These are phyloP conservation scores for Macrosteles quadrilineatus DNA, from an alignment of 1,140 invertebrate genomes.

Conservation along the genomic window DNA sequence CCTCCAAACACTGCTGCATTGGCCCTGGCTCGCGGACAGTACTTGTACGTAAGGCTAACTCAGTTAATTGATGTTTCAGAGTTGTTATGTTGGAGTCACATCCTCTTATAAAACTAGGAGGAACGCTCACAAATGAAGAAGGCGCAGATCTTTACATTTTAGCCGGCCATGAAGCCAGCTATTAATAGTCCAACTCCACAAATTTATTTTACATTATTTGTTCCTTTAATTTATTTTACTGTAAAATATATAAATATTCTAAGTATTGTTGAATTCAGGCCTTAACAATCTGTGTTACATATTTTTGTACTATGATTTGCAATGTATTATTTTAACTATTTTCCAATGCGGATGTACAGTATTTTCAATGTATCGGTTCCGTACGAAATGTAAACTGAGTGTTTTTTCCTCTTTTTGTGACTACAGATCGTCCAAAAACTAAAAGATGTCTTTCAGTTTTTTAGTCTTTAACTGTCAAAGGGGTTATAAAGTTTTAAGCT, in stretches of 20 bases:
- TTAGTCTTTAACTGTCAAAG: too few species aligned
- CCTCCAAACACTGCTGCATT: too few species aligned
- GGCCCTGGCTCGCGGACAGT: too few species aligned
- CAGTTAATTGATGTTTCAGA: slow-evolving; percentile 53
- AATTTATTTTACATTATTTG: background rate
- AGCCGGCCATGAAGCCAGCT: slow-evolving; percentile 92
- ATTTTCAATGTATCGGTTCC: slow-evolving; percentile 1
- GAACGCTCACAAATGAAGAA: slow-evolving; percentile 74
- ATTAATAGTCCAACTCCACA: slow-evolving; percentile 51
- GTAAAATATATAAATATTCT: background rate
- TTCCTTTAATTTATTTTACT: background rate
- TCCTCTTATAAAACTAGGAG: slow-evolving; percentile 58
- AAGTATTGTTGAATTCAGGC: too few species aligned
- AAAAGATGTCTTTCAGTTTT: slow-evolving; percentile 33
- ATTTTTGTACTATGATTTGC: background rate
- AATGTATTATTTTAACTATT: background rate
- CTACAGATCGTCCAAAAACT: slow-evolving; percentile 22
- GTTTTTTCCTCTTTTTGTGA: too few species aligned
- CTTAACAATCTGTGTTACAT: too few species aligned
- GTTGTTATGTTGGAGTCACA: slow-evolving; percentile 91
- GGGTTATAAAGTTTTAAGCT: background rate
- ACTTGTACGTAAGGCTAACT: slow-evolving; percentile 16
- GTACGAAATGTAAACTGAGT: too few species aligned
- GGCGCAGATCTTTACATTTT: slow-evolving; percentile 95
- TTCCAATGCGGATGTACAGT: background rate